Evolutionary conservation across 2,888 invertebrate genomes (phyloP).

Genomic region (Coremacera marginata): DNA sequence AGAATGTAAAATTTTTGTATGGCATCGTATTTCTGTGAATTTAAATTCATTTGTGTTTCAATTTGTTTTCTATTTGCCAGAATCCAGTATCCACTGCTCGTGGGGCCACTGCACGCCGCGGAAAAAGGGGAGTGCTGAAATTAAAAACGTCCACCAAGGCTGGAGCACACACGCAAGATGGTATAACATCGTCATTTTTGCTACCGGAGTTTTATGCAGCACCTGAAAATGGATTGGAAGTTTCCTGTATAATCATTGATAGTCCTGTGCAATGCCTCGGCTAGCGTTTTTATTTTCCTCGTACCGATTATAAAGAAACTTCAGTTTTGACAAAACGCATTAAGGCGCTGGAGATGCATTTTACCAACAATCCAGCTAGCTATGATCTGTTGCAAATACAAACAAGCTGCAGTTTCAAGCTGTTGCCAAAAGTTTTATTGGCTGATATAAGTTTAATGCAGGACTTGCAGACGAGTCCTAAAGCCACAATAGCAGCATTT

Average conservation of each 20-base stretch:
- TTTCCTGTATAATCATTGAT: slow-evolving; percentile 54
- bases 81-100: neutral
- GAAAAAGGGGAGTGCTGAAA: neutral
- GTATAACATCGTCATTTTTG: slow-evolving; percentile 51
- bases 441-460: slow-evolving; percentile 73
- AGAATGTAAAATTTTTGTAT: too few relatives aligned
- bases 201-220: slow-evolving; percentile 57
- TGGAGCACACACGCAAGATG: neutral
- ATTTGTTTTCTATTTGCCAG: too few relatives aligned
- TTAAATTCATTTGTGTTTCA: too few relatives aligned
- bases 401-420: slow-evolving; percentile 51
- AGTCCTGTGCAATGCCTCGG: slow-evolving; percentile 72
- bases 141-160: neutral
- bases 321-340: slow-evolving; percentile 71
- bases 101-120: neutral
- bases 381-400: slow-evolving; percentile 56
- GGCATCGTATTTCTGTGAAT: too few relatives aligned
- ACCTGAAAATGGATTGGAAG: slow-evolving; percentile 53
- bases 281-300: slow-evolving; percentile 85
- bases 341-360: slow-evolving; percentile 72
- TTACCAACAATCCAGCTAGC: slow-evolving; percentile 58
- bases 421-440: slow-evolving; percentile 73
- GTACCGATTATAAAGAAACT: slow-evolving; percentile 72
- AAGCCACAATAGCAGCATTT: slow-evolving; percentile 77
- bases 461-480: slow-evolving; percentile 78